These are phyloP conservation scores for Cryptoprocta ferox DNA, from an alignment of 2,797 vertebrate species.

Conservation along the genomic window DNA sequence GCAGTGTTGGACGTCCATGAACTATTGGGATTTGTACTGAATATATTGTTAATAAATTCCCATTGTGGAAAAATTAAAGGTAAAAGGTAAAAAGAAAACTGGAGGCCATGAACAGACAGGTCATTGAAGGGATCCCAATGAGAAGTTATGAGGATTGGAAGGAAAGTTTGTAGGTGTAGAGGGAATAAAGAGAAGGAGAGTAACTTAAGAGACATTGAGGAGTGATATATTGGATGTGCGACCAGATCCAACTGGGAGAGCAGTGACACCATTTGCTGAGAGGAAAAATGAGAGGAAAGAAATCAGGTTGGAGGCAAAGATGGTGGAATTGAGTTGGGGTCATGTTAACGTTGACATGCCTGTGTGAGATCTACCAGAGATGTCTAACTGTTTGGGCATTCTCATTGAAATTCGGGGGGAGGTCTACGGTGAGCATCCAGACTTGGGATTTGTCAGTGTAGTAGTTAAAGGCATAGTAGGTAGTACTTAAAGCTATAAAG, in stretches of 20 bases:
- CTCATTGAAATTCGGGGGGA: not conserved
- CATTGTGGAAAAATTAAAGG: not conserved
- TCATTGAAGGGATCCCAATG: not conserved
- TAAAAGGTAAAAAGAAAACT: not conserved
- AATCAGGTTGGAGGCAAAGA: not conserved
- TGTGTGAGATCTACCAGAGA: not conserved
- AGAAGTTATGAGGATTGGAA: not conserved
- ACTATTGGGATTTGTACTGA: not conserved
- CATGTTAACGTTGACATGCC: not conserved
- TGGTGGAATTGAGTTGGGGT: not conserved
- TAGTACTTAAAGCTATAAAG: not conserved
- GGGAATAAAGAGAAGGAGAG: not conserved
- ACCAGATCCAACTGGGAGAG: not conserved
- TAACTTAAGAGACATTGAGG: not conserved
- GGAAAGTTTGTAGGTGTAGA: not conserved
- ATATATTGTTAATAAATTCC: not conserved
- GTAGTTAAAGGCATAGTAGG: not conserved
- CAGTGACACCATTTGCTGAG: not conserved
- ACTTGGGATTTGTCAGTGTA: not conserved
- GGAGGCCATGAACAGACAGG: not conserved
- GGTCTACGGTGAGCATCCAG: not conserved
- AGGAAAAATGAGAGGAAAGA: not conserved
- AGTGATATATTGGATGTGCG: not conserved
- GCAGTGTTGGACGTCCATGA: not conserved
- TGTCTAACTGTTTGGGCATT: not conserved